phyloP scores from a whole-genome alignment of 2,797 vertebrate genomes.

The Leptodactylus fallax region DNA sequence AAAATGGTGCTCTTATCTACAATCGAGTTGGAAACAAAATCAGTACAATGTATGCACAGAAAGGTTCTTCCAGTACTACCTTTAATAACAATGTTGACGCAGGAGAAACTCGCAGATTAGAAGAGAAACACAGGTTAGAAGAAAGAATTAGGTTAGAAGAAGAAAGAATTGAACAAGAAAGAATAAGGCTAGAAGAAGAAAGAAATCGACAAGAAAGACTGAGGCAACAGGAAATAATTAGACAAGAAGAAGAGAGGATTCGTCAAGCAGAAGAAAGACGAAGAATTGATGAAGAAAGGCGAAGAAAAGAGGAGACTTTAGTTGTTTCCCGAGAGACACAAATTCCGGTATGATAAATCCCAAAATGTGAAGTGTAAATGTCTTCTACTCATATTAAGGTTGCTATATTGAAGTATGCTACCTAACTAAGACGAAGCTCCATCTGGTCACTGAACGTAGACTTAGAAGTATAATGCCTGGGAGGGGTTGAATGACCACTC shows the following conservation, averaged over 20 bases:
- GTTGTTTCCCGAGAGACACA: neutral
- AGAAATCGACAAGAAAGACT: constrained; percentile 21
- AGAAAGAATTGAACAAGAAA: constrained; percentile 31
- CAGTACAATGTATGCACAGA: constrained; percentile 71
- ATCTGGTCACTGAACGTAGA: too few relatives aligned
- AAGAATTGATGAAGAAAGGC: constrained; percentile 5
- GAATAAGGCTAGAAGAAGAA: neutral
- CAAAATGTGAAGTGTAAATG: neutral
- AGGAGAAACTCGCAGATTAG: constrained; percentile 6
- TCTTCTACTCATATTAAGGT: neutral
- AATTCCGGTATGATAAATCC: constrained; percentile 34
- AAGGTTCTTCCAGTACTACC: constrained; percentile 66
- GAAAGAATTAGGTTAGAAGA: constrained; percentile 55
- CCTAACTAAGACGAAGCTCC: too few relatives aligned
- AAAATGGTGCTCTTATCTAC: constrained; percentile 87
- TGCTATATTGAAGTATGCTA: neutral
- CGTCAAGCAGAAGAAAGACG: neutral
- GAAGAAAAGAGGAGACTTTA: neutral
- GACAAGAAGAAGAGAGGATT: neutral
- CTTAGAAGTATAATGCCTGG: too few relatives aligned
- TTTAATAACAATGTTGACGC: constrained; percentile 45
- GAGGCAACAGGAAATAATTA: constrained; percentile 17
- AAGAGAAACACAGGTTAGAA: constrained; percentile 18
- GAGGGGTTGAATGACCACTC: too few relatives aligned
- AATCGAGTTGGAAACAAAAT: constrained; percentile 79